Base-by-base conservation (phyloP, 2,797 vertebrate species). In the Sebastes vulpes region DNA sequence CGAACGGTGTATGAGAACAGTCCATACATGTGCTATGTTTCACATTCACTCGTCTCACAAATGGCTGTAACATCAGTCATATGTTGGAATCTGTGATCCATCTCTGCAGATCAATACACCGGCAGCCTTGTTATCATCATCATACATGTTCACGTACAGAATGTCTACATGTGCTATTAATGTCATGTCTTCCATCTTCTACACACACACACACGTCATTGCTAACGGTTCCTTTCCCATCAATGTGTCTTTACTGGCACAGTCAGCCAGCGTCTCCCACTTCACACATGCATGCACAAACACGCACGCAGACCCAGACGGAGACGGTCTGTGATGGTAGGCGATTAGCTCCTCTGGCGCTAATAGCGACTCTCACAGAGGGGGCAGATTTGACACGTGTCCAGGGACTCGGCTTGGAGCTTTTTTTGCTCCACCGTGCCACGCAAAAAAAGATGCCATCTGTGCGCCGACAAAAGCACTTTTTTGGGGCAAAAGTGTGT, bases 381-480 rank as follows among this genome's bases (percentile, higher is more conserved):
- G 83, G 79, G 85, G 65, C 74, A 82, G 52, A 73, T 92, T 89
- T 92, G 94, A 95, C 94, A 92, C 71, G 56, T 84, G 86, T 93
- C 90, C 93, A 86, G 86, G 81, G 88, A 83, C 81, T 77, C 61
- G 3, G 84, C 83, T 92, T 50, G 0, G 72, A 81, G 80, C 73
- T 48, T 48, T 46, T 79, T 89, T 87, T 87, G 82, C 90, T 90
- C 83, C 76, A 80, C 67, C 3, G 28, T 72, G 65, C 64, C 71
- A 63, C 78, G 71, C 89, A 89, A 89, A 92, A 10, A 92, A 88
- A 92, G 77, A 73, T 69, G 85, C 94, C 94, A 95, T 95, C 94
- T 95, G 94, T 93, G 88, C 83, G 9, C 35, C 3, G 63, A 92
- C 26, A 26, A 23, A 23, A 23, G 23, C 23, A 23, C 23, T 23